Conservation (phyloP, 2,888 invertebrate species). For the Helobdella robusta region DNA sequence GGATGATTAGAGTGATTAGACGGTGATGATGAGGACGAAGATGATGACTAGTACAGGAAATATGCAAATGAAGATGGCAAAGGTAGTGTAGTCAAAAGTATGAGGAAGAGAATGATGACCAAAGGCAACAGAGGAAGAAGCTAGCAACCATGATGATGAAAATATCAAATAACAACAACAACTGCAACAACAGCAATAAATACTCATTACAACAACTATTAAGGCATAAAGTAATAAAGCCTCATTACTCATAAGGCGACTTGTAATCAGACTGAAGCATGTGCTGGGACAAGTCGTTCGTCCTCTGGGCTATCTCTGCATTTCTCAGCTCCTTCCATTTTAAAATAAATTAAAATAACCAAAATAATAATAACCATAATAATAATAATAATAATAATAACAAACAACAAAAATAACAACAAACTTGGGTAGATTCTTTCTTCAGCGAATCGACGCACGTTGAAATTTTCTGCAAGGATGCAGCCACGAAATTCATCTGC, state of each 20-base stretch:
- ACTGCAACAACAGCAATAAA: too few relatives aligned
- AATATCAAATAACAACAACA: too few relatives aligned
- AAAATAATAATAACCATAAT: slow-evolving; percentile 2
- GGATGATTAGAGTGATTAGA: slow-evolving; percentile 10
- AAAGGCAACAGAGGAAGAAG: too few relatives aligned
- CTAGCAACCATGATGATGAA: too few relatives aligned
- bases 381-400: background rate
- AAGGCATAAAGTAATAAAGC: background rate
- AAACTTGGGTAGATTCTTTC: slow-evolving; percentile 60
- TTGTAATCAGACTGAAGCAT: slow-evolving; percentile 68
- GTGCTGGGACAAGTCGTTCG: slow-evolving; percentile 62
- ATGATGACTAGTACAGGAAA: slow-evolving; percentile 7
- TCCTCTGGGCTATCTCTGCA: slow-evolving; percentile 68
- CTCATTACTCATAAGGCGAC: slow-evolving; percentile 58
- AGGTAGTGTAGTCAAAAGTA: background rate
- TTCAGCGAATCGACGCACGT: slow-evolving; percentile 60
- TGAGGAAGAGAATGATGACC: slow-evolving; percentile 1
- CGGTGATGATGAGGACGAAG: slow-evolving; percentile 6
- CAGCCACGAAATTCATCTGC: slow-evolving; percentile 57
- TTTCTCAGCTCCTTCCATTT: slow-evolving; percentile 56
- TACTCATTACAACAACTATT: background rate
- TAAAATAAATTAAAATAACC: too few relatives aligned
- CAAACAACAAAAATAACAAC: background rate
- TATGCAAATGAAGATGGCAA: slow-evolving; percentile 3
- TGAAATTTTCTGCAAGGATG: slow-evolving; percentile 58